Percentiles rank a stretch among this genome's conserved stretches.
Conservation (phyloP, 2,797 vertebrate species). For the Ambastaia sidthimunki region DNA sequence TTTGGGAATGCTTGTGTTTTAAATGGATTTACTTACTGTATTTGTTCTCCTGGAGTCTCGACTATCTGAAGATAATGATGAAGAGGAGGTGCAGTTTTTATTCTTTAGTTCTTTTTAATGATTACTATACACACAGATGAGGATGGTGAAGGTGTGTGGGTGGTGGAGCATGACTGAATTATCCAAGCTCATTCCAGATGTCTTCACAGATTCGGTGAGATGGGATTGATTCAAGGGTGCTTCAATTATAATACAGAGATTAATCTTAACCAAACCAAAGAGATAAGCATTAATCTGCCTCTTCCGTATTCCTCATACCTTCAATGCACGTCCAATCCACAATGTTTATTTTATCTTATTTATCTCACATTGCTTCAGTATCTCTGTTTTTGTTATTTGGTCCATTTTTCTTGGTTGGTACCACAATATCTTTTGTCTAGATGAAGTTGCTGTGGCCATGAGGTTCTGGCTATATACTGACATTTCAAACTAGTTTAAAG, state of each 20-base stretch:
- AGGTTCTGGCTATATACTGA: not conserved
- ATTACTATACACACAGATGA: slow-evolving; percentile 23
- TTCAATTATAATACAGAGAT: slow-evolving; percentile 60
- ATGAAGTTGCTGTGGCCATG: not conserved
- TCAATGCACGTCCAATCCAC: not conserved
- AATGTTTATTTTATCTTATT: slow-evolving; percentile 8
- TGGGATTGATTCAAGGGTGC: slow-evolving; percentile 60
- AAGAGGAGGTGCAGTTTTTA: not conserved
- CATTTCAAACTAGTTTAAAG: not conserved
- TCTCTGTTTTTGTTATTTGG: no score
- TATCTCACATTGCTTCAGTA: not conserved
- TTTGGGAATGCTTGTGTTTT: slow-evolving; percentile 49
- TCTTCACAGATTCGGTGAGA: slow-evolving; percentile 49
- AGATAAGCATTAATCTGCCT: slow-evolving; percentile 44
- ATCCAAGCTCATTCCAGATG: slow-evolving; percentile 47
- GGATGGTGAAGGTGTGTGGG: slow-evolving; percentile 49
- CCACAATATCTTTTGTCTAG: not conserved
- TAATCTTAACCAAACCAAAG: slow-evolving; percentile 53
- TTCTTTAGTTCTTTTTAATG: slow-evolving; percentile 7
- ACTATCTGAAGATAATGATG: slow-evolving; percentile 49
- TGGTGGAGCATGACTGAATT: slow-evolving; percentile 49
- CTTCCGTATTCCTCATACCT: not conserved
- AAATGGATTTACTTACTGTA: slow-evolving; percentile 26
- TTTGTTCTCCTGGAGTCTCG: slow-evolving; percentile 13
- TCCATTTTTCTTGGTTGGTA: not conserved